phyloP scores from a whole-genome alignment of 2,797 vertebrate genomes.

The Thaleichthys pacificus region DNA sequence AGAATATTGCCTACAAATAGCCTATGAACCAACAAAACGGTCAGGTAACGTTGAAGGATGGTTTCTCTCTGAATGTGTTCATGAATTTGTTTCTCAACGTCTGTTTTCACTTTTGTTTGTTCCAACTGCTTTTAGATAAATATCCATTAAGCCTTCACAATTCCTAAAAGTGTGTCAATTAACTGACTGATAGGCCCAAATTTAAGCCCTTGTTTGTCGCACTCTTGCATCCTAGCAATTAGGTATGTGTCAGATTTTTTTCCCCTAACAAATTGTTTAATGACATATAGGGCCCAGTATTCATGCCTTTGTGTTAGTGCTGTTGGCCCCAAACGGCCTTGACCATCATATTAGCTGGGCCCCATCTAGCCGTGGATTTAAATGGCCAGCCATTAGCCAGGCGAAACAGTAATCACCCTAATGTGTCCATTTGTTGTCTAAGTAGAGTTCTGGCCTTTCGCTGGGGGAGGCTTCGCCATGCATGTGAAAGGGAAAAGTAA shows the following conservation, averaged over 20 bases:
- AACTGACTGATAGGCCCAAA: constrained; percentile 57
- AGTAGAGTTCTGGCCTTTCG: constrained; percentile 72
- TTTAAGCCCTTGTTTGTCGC: constrained; percentile 57
- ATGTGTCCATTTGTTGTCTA: constrained; percentile 80
- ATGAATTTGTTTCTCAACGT: neutral
- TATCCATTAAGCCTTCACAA: constrained; percentile 41
- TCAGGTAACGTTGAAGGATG: neutral
- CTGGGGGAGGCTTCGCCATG: constrained; percentile 50
- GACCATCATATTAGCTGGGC: constrained; percentile 66
- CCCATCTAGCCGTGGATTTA: constrained; percentile 68
- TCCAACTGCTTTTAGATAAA: neutral
- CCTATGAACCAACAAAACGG: neutral
- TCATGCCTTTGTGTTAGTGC: constrained; percentile 61
- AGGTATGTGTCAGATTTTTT: constrained; percentile 44
- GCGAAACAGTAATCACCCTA: constrained; percentile 79
- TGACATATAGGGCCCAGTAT: constrained; percentile 59
- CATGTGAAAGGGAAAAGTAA: constrained; percentile 75
- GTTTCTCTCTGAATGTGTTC: neutral
- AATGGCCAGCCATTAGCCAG: constrained; percentile 74
- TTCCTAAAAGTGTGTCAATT: constrained; percentile 49
- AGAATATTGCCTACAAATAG: too few species aligned
- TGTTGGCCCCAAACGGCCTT: constrained; percentile 65
- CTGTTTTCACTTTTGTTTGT: constrained; percentile 1
- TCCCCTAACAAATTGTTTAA: constrained; percentile 65
- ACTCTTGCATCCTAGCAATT: constrained; percentile 64